Base-by-base conservation (phyloP, 1,140 invertebrate genomes). In the Drosophila lacertosa region DNA sequence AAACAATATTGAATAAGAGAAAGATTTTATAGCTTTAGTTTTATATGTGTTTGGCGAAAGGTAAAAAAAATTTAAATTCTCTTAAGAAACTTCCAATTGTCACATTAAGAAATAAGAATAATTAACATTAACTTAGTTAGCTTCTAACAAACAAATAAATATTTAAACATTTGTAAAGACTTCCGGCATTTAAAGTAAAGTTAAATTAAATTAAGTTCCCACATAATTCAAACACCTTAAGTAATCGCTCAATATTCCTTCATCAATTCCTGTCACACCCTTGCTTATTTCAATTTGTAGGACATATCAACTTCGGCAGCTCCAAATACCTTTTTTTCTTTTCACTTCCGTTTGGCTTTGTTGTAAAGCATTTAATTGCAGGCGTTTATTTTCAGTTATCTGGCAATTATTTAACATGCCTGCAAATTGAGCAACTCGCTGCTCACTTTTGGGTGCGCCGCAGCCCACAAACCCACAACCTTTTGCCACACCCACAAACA, bases 351-450 rank as follows among this genome's bases (percentile, higher is more conserved):
- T 22, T 20, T 42, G 13, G 50, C 35, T 40, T 54, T 54, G 32
- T 26, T 26, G 51, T 54, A 24, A 54, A 39, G 11, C 40, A 53
- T 47, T 70, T 65, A 51, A 58, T 51, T 57, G 54, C 62, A 33
- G 54, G 55, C 37, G 44, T 33, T 63, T 74, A 71, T 74, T 74
- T 74, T 63, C 79, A 67, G 68, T 79, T 78, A 79, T 79, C 57
- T 62, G 40, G 42, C 55, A 74, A 70, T 78, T 83, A 67, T 51
- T 71, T 39, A 13, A 50, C 18, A 22, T 44, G 47, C 33, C 54
- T 29, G 45, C 45, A 40, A 70, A 65, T 65, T 65, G 60, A 48
- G 20, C 45, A 70, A 50, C 22, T 37, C 10, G 40, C 58, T 22
- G 16, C 53, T 22, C 16, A 48, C 32, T 60, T 57, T 45, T 45